Conservation (phyloP, 2,797 vertebrate genomes). For the Coranthus polyacanthus region DNA sequence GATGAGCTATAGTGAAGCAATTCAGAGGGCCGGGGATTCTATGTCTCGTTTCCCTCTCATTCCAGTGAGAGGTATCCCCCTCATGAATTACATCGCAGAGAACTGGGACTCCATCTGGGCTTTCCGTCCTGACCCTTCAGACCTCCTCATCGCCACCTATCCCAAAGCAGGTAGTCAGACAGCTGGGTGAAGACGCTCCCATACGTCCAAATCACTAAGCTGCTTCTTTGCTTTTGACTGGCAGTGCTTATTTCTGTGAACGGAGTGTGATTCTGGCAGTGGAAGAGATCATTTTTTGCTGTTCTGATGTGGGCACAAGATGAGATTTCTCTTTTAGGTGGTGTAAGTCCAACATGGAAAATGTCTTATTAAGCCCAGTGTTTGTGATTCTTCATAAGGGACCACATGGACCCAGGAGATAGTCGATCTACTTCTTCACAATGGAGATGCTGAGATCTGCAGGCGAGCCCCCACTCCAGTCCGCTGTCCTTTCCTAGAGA, state of each 20-base stretch:
- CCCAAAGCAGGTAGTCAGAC: slow-evolving; percentile 88
- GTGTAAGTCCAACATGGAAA: no score
- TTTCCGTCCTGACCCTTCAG: slow-evolving; percentile 85
- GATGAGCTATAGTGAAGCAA: slow-evolving; percentile 62
- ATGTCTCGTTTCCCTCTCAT: slow-evolving; percentile 81
- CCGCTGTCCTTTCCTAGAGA: slow-evolving; percentile 90
- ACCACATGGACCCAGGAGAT: slow-evolving; percentile 96
- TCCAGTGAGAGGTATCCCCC: slow-evolving; percentile 79
- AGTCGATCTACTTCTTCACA: slow-evolving; percentile 89
- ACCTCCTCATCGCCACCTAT: slow-evolving; percentile 89
- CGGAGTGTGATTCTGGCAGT: background rate
- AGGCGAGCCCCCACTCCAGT: slow-evolving; percentile 82
- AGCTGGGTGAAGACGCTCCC: no score
- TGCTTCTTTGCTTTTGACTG: no score
- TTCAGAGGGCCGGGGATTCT: slow-evolving; percentile 50
- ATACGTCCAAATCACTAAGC: no score
- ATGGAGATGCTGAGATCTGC: slow-evolving; percentile 85
- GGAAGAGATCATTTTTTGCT: background rate
- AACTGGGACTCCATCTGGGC: slow-evolving; percentile 81
- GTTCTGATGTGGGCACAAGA: background rate
- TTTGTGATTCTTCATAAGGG: slow-evolving; percentile 76
- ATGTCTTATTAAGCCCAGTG: background rate
- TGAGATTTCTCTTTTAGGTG: background rate
- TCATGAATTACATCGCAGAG: slow-evolving; percentile 82
- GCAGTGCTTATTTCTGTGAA: no score